phyloP scores from a whole-genome alignment of 2,888 invertebrate species.

The Tortrix viridana region DNA sequence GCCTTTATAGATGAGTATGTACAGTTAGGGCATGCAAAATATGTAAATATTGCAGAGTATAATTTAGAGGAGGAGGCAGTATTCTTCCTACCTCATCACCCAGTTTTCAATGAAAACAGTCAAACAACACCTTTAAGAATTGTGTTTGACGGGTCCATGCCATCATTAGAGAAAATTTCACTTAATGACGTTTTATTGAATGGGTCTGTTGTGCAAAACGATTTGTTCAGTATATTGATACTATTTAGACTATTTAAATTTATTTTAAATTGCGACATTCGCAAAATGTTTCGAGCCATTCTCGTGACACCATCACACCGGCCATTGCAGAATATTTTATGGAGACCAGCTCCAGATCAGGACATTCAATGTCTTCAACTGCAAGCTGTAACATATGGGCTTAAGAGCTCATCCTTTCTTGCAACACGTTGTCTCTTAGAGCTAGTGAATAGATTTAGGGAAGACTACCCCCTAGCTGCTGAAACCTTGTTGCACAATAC shows the following conservation, averaged over 20 bases:
- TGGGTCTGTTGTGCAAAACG: constrained; percentile 5
- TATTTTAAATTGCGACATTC: constrained; percentile 12
- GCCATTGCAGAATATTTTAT: constrained; percentile 16
- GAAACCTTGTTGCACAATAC: background rate
- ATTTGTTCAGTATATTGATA: constrained; percentile 7
- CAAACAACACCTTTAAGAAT: background rate
- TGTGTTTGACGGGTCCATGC: constrained; percentile 1
- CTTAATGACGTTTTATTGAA: constrained; percentile 16
- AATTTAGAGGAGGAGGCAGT: constrained; percentile 21
- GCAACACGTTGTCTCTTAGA: background rate
- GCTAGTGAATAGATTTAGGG: background rate
- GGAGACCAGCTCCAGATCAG: background rate
- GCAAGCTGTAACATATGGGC: background rate
- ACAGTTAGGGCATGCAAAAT: constrained; percentile 21
- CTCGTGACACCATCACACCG: background rate
- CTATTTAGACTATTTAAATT: constrained; percentile 5
- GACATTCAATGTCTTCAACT: constrained; percentile 13
- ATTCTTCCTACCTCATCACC: constrained; percentile 18
- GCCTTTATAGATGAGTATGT: no score
- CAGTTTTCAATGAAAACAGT: no score
- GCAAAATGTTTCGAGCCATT: constrained; percentile 19
- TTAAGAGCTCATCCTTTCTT: background rate
- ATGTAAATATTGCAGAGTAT: constrained; percentile 15
- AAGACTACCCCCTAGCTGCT: background rate
- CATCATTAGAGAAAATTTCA: background rate